Evolutionary conservation across 2,113 vertebrate species (phyloP).

Genomic region (Hippolais icterina): DNA sequence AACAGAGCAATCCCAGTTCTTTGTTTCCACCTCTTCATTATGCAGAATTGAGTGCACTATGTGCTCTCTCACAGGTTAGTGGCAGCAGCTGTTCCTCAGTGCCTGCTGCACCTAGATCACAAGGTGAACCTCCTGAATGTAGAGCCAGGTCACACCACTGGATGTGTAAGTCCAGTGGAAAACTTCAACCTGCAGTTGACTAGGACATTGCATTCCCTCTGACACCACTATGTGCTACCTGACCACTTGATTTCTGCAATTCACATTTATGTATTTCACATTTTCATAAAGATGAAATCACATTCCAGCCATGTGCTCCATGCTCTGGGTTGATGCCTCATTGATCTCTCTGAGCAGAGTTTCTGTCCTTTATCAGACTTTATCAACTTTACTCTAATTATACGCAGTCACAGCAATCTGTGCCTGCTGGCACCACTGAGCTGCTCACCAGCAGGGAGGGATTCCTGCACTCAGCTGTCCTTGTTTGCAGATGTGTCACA

Average conservation of each 20-base stretch:
- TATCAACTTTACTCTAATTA: not conserved
- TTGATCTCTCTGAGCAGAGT: not conserved
- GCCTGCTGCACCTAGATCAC: not conserved
- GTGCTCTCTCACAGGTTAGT: not conserved
- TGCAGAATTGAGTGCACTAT: not conserved
- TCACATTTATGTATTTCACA: not conserved
- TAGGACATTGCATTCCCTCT: not conserved
- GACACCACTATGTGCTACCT: not conserved
- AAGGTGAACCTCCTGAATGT: not conserved
- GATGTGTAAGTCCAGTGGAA: not conserved
- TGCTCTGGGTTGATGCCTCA: accelerated
- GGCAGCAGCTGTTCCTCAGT: not conserved
- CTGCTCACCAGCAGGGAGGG: not conserved
- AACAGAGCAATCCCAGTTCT: not conserved
- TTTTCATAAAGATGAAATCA: not conserved
- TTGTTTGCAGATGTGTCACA: not conserved
- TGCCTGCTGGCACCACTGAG: not conserved
- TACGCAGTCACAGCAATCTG: not conserved
- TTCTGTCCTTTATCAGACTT: not conserved
- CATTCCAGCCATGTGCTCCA: not conserved
- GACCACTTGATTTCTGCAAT: not conserved
- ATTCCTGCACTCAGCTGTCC: not conserved
- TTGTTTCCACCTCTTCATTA: not conserved
- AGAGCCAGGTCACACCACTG: not conserved
- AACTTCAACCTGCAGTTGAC: not conserved